A percentile compares a stretch with the other conserved stretches of the same genome.
Conservation (phyloP, 1,140 invertebrate genomes). For the Temnothorax nylanderi region DNA sequence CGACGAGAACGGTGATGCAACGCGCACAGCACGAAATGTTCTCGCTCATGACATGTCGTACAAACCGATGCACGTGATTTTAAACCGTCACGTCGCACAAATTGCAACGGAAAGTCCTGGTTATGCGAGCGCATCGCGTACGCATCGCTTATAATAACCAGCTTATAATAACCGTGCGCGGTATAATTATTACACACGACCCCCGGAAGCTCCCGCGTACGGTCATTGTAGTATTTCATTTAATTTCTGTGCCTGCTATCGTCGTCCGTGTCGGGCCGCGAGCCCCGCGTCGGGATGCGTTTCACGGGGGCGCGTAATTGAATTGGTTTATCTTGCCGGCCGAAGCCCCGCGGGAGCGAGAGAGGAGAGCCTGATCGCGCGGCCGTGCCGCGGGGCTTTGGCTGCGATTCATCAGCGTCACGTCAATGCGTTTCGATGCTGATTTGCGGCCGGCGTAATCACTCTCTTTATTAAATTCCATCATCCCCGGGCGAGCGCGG, state of each 20-base stretch:
- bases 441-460: slow-evolving; percentile 75
- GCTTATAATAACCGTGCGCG: slow-evolving; percentile 48
- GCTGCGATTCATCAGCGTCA: slow-evolving; percentile 74
- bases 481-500: slow-evolving; percentile 44
- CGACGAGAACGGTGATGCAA: neutral
- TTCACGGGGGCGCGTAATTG: slow-evolving; percentile 69
- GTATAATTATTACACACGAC: slow-evolving; percentile 56
- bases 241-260: slow-evolving; percentile 48
- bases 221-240: slow-evolving; percentile 41
- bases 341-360: slow-evolving; percentile 33
- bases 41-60: neutral
- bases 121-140: neutral
- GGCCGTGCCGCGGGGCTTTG: slow-evolving; percentile 48
- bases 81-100: neutral
- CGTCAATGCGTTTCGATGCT: slow-evolving; percentile 71
- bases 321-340: slow-evolving; percentile 73
- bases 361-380: slow-evolving; percentile 1
- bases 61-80: slow-evolving; percentile 4
- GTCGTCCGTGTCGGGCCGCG: slow-evolving; percentile 35
- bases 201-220: neutral
- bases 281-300: slow-evolving; percentile 42
- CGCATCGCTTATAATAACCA: slow-evolving; percentile 27
- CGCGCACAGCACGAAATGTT: neutral
- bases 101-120: slow-evolving; percentile 14
- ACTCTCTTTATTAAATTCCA: slow-evolving; percentile 76